These are phyloP conservation scores for Torymus tubicola DNA, from an alignment of 2,888 invertebrate genomes.

Conservation along the genomic window DNA sequence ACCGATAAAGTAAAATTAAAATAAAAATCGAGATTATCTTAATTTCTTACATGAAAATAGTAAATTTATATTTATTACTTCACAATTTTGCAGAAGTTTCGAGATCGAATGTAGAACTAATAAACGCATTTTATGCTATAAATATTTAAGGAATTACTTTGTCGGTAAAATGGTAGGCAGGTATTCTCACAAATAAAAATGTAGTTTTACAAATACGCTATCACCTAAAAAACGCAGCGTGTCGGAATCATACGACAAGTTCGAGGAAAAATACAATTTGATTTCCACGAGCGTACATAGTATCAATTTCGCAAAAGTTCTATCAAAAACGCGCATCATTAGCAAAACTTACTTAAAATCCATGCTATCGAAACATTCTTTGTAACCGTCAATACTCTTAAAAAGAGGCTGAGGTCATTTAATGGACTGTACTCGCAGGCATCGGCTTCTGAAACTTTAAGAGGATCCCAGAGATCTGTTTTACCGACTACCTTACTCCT, in stretches of 20 bases:
- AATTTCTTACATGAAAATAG: too few species aligned
- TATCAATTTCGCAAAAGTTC: conserved; percentile 48
- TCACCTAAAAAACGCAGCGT: conserved; percentile 37
- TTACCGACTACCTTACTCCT: background rate
- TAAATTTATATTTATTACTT: too few species aligned
- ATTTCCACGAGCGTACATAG: conserved; percentile 8
- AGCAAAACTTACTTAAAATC: conserved; percentile 50
- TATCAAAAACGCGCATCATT: conserved; percentile 43
- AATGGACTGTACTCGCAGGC: conserved; percentile 42
- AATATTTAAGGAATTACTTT: too few species aligned
- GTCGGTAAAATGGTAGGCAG: background rate
- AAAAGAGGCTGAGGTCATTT: conserved; percentile 11
- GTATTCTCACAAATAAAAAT: conserved; percentile 8
- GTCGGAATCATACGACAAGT: conserved; percentile 26
- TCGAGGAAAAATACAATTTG: conserved; percentile 11
- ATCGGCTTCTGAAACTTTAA: conserved; percentile 41
- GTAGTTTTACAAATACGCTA: conserved; percentile 30
- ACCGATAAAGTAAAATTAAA: background rate
- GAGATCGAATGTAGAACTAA: too few species aligned
- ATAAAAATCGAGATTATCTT: too few species aligned
- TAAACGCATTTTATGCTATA: too few species aligned
- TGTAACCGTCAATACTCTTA: background rate
- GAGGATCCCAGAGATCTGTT: conserved; percentile 21
- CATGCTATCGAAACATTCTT: conserved; percentile 45
- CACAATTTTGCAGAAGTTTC: too few species aligned